Evolutionary conservation across 2,113 vertebrate species (phyloP).

Genomic region (Hyaena hyaena): DNA sequence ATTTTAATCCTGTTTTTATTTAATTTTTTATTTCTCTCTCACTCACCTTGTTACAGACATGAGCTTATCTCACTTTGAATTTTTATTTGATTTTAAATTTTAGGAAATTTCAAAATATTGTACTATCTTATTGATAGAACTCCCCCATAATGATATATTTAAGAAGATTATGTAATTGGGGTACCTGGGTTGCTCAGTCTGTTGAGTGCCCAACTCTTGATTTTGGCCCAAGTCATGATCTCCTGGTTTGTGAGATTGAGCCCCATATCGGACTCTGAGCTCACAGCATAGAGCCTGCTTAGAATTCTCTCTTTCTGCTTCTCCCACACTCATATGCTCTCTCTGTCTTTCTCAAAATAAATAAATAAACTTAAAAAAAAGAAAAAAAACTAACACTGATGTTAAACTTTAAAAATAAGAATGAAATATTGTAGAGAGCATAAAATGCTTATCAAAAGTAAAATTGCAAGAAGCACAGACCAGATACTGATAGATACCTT

Average conservation of each 20-base stretch:
- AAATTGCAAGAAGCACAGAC: neutral
- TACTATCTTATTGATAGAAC: neutral
- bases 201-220: no score
- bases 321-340: no score
- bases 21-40: neutral
- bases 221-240: no score
- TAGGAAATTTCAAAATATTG: neutral
- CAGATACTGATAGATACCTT: neutral
- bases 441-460: neutral
- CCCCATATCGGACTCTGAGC: rapidly evolving
- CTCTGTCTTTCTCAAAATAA: no score
- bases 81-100: neutral
- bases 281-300: no score
- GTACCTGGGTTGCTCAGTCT: no score
- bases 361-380: neutral
- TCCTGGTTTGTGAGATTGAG: no score
- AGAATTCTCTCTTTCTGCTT: no score
- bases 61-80: neutral
- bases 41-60: neutral
- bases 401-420: neutral
- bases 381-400: neutral
- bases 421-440: neutral
- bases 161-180: neutral
- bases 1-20: neutral
- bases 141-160: neutral